These are phyloP conservation scores for Berghia stephanieae DNA, from an alignment of 1,140 invertebrate species.

Conservation along the genomic window DNA sequence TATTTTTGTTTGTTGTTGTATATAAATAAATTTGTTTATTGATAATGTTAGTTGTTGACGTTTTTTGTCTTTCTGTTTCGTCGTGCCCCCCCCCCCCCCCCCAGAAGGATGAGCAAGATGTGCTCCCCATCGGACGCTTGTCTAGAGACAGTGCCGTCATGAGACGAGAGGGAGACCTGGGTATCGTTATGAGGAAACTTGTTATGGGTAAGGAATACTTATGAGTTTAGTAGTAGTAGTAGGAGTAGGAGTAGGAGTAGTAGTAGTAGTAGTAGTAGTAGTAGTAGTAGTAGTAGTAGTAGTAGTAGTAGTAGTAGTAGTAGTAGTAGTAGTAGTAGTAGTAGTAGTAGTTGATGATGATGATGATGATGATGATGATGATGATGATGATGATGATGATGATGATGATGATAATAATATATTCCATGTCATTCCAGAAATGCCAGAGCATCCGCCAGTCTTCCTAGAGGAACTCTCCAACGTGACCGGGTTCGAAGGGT, in stretches of 20 bases:
- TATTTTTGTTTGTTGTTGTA: too few relatives aligned
- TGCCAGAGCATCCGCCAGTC: conserved; percentile 61
- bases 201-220: conserved; percentile 55
- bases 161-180: conserved; percentile 58
- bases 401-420: not conserved
- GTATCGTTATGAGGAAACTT: conserved; percentile 59
- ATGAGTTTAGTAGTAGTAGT: too few relatives aligned
- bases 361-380: too few relatives aligned
- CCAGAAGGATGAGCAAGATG: conserved; percentile 58
- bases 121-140: conserved; percentile 61
- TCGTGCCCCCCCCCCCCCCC: not conserved
- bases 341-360: too few relatives aligned
- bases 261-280: too few relatives aligned
- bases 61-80: not conserved
- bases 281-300: too few relatives aligned
- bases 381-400: too few relatives aligned
- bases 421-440: conserved; percentile 47
- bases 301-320: too few relatives aligned
- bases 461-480: conserved; percentile 53
- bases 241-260: too few relatives aligned
- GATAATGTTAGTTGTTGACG: too few relatives aligned
- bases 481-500: conserved; percentile 58
- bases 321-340: too few relatives aligned
- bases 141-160: conserved; percentile 63
- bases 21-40: too few relatives aligned